These are phyloP conservation scores for Stenodema calcarata DNA, from an alignment of 2,888 invertebrate genomes.

Conservation along the genomic window DNA sequence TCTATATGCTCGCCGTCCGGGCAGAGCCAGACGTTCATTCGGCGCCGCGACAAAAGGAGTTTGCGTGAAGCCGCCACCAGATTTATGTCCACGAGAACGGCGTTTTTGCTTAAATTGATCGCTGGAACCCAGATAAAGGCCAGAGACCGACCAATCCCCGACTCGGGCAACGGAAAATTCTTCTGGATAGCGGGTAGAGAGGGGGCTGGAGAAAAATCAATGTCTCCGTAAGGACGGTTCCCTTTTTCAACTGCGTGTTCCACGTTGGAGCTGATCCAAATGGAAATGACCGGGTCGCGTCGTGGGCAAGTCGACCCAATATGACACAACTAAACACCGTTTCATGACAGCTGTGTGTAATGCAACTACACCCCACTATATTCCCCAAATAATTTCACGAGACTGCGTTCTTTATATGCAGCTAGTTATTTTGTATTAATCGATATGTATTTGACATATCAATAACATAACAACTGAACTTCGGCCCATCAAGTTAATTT, in stretches of 20 bases:
- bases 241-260: background rate
- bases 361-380: too few relatives aligned
- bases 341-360: background rate
- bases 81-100: background rate
- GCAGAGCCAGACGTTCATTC: background rate
- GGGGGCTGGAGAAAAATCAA: background rate
- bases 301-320: background rate
- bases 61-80: background rate
- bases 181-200: background rate
- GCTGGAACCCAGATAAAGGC: background rate
- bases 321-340: background rate
- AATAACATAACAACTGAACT: too few relatives aligned
- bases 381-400: too few relatives aligned
- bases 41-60: background rate
- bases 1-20: background rate
- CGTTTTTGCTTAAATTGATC: background rate
- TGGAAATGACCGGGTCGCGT: background rate
- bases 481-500: too few relatives aligned
- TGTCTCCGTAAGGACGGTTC: background rate
- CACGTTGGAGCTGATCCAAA: background rate
- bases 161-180: background rate
- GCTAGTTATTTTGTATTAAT: too few relatives aligned
- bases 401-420: too few relatives aligned
- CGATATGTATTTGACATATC: too few relatives aligned
- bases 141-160: background rate